Evolutionary conservation across 2,888 invertebrate genomes (phyloP), one percentile per base, ranked within the genome.

Genomic region (Clanis bilineata): DNA sequence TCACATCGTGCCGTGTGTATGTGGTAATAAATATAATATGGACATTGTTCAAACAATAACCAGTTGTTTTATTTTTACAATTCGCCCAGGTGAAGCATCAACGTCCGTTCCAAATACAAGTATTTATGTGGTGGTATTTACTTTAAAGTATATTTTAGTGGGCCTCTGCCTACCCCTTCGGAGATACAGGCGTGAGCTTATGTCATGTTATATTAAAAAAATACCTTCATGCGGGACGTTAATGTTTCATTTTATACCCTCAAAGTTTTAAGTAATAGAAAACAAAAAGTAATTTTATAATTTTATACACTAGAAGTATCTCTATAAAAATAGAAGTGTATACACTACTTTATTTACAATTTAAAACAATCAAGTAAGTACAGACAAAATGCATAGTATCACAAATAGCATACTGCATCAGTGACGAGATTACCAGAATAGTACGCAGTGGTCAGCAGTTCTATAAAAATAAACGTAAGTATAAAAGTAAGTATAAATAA

Each of bases 1-100:
- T 96, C 96, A 96, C 96, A 95, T 95, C 95, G 96, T 96, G 96
- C 96, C 96, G 96, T 95, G 95, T 95, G 95, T 96, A 95, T 96
- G 95, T 96, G 96, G 95, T 95, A 94, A 94, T 94, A 95, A 95
- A 95, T 95, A 95, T 95, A 95, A 95, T 95, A 95, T 95, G 95
- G 95, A 96, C 95, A 95, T 95, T 96, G 96, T 96, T 95, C 95
- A 96, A 95, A 95, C 94, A 94, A 94, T 91, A 89, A 93, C 82
- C 85, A 83, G 86, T 89, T 90, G 88, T 92, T 91, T 90, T 82
- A 92, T 91, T 91, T 90, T 67, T 60, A 65, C 32, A 47, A 61
- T 64, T 61, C 55, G 18, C 28, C n/a, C 15, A 18, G 32, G 32
- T 51, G 32, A 28, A 51, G 32, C 18, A 4, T 51, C 18, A 18